A percentile compares a stretch with the other conserved stretches of the same genome.
Conservation (phyloP, 2,888 invertebrate genomes). For the Ariolimax columbianus region DNA sequence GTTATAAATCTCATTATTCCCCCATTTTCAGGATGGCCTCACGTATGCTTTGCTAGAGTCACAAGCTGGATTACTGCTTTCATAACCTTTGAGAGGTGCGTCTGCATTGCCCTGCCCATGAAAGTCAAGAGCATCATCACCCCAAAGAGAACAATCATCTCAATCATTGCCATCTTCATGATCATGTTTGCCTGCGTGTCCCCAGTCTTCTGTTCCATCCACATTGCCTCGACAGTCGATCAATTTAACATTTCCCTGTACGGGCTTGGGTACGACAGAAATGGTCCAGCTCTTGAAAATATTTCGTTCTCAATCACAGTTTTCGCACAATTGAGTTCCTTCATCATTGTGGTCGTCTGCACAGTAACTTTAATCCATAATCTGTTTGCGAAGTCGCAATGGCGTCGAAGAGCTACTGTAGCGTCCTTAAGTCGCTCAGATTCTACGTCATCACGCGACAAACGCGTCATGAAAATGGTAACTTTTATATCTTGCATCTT, state of each 20-base stretch:
- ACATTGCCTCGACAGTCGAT: not conserved
- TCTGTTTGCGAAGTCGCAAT: not conserved
- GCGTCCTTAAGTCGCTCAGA: not conserved
- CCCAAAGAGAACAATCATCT: slow-evolving; percentile 11
- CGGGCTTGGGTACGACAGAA: not conserved
- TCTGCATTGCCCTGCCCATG: slow-evolving; percentile 38
- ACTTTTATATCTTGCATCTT: slow-evolving; percentile 16
- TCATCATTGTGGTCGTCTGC: slow-evolving; percentile 27
- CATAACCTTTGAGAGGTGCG: too few species aligned
- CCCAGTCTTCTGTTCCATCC: slow-evolving; percentile 18
- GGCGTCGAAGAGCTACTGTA: not conserved
- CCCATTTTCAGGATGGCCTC: too few species aligned
- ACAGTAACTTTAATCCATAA: slow-evolving; percentile 21
- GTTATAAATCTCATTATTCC: too few species aligned
- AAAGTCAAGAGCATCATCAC: slow-evolving; percentile 34
- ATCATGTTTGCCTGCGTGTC: slow-evolving; percentile 20
- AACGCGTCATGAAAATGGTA: slow-evolving; percentile 9
- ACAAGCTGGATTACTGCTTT: too few species aligned
- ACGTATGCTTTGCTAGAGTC: too few species aligned
- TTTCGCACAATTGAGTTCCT: slow-evolving; percentile 16
- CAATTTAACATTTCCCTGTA: not conserved
- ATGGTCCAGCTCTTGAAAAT: slow-evolving; percentile 16
- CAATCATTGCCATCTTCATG: slow-evolving; percentile 1
- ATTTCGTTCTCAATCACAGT: slow-evolving; percentile 19
- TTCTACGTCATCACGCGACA: not conserved